Conservation (phyloP, 2,797 vertebrate species). For the Parotocinclus haroldoi region DNA sequence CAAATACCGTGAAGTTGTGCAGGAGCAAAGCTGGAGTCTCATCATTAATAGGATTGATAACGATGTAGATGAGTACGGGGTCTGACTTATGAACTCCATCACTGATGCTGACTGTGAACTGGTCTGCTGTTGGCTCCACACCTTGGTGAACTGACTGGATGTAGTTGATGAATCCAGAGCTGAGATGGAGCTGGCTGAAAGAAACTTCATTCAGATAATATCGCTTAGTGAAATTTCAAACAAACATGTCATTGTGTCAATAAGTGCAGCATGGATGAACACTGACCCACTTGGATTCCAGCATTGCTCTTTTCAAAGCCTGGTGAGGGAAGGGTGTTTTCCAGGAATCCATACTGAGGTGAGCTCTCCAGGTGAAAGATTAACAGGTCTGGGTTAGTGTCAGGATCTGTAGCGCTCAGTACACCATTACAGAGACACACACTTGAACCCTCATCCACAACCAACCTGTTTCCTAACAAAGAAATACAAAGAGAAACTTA, state of each 20-base stretch:
- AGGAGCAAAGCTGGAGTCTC: constrained; percentile 64
- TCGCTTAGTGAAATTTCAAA: constrained; percentile 27
- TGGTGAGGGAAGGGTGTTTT: constrained; percentile 67
- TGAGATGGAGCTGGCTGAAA: constrained; percentile 68
- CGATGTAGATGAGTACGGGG: constrained; percentile 63
- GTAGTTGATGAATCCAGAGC: constrained; percentile 63
- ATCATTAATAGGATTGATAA: constrained; percentile 70
- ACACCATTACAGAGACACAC: constrained; percentile 55
- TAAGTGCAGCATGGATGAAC: constrained; percentile 2
- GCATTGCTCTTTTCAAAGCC: constrained; percentile 70
- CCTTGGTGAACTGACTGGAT: constrained; percentile 59
- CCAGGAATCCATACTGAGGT: constrained; percentile 65
- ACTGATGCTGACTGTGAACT: constrained; percentile 66
- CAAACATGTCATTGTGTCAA: not conserved
- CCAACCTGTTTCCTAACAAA: constrained; percentile 59
- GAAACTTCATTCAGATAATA: constrained; percentile 58
- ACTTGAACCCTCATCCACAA: constrained; percentile 65
- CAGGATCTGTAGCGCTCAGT: constrained; percentile 64
- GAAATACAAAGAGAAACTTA: constrained; percentile 13
- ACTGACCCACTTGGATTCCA: constrained; percentile 65
- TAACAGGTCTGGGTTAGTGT: constrained; percentile 63
- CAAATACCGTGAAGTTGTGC: constrained; percentile 61
- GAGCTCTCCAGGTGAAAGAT: constrained; percentile 68
- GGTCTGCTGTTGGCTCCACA: constrained; percentile 61
- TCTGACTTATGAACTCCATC: constrained; percentile 67